Evolutionary conservation across 2,888 invertebrate genomes (phyloP).

Genomic region (Meandrusa payeni): DNA sequence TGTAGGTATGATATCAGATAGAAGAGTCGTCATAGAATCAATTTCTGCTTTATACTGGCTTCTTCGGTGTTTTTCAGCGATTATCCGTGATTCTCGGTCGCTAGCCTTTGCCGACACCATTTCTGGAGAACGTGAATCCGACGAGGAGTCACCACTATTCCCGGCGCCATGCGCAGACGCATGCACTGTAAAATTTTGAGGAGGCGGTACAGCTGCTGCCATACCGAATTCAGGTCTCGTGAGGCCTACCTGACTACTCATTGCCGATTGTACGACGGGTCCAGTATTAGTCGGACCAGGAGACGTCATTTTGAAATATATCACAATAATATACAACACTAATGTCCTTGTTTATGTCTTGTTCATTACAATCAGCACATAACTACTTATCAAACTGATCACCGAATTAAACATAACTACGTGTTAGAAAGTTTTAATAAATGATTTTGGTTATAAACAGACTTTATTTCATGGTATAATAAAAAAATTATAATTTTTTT

Average conservation of each 20-base stretch:
- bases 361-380: conserved; percentile 31
- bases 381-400: conserved; percentile 29
- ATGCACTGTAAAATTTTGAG: conserved; percentile 45
- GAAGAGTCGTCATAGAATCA: conserved; percentile 88
- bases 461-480: too few species aligned
- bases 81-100: conserved; percentile 90
- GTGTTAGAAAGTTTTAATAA: too few species aligned
- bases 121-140: conserved; percentile 68
- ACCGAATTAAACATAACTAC: conserved; percentile 19
- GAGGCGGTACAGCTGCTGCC: conserved; percentile 46
- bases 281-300: conserved; percentile 46
- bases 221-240: conserved; percentile 48
- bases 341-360: conserved; percentile 33
- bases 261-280: conserved; percentile 45
- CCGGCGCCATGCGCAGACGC: conserved; percentile 26
- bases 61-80: conserved; percentile 94
- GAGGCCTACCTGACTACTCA: conserved; percentile 45
- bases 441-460: too few species aligned
- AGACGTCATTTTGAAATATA: conserved; percentile 50
- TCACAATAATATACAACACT: conserved; percentile 22
- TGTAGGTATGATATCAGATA: conserved; percentile 91
- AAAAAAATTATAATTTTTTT: too few species aligned
- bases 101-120: conserved; percentile 77
- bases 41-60: conserved; percentile 94
- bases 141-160: conserved; percentile 66